Base-by-base conservation (phyloP, 2,888 invertebrate genomes). In the Terebella lapidaria region DNA sequence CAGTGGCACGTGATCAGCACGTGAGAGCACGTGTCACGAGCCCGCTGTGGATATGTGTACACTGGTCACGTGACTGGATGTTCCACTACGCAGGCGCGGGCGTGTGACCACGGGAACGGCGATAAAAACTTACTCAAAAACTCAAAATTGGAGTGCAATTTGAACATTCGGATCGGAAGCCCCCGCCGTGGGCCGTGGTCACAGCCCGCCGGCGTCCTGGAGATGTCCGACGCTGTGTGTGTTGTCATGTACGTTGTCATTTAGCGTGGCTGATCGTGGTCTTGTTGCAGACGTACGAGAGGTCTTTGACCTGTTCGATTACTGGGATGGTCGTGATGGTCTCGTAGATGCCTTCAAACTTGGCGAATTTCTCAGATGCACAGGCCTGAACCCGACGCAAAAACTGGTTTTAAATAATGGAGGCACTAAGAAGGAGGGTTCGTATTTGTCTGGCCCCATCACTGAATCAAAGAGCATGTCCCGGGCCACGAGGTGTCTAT, bases 321-420 rank as follows among this genome's bases (percentile, higher is more conserved):
- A 72, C 63, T 72, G 72, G 72, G 72, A 72, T 60, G 72, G 72
- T 57, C 64, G 72, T 5, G 72, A 72, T 58, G 72, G 72, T n/a
- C 56, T 71, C 60, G 69, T 72, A 2, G 72, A 72, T 55, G 71
- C 61, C 4, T 58, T 62, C 42, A 73, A 73, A 60, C 65, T 72
- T 45, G 72, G 70, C 2, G 72, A 72, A 55, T 59, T 72, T 2
- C 63, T 72, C 28, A 54, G 72, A 45, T 72, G 71, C 51, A 62
- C 57, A 28, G 71, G 68, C 20, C 65, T 73, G 54, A 73, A 72
- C 59, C 72, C 72, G 1, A 73, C 72, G 4, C 10, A 5, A 4
- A 54, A 24, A 5, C 5, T 22, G 4, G 35, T 56, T 5, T 26
- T 47, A 10, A 35, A 53, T 24, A 54, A 58, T 49, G 58, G 58